Percentiles rank a stretch among this genome's conserved stretches.
Conservation (phyloP, 2,797 vertebrate genomes). For the Chiroxiphia lanceolata region DNA sequence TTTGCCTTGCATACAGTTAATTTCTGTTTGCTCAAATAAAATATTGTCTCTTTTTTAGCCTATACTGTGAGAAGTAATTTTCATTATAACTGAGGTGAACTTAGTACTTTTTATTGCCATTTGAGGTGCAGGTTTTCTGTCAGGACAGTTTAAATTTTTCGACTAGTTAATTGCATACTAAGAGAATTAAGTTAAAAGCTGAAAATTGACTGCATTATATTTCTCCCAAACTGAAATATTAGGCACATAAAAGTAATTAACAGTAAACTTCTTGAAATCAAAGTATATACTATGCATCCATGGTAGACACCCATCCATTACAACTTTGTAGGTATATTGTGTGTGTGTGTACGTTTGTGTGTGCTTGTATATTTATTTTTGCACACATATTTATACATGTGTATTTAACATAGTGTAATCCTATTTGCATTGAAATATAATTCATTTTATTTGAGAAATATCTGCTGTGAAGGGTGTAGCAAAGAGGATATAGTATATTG, state of each 20-base stretch:
- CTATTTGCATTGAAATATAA: background rate
- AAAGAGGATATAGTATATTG: background rate
- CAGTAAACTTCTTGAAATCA: background rate
- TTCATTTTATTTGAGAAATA: background rate
- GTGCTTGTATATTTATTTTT: background rate
- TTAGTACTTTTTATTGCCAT: background rate
- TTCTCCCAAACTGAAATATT: constrained; percentile 25
- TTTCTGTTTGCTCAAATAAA: background rate
- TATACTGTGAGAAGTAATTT: background rate
- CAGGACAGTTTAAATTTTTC: background rate
- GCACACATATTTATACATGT: background rate
- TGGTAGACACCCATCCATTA: background rate
- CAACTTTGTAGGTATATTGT: background rate
- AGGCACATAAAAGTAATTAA: constrained; percentile 9
- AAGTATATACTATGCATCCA: background rate
- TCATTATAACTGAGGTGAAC: background rate
- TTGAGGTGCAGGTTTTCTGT: background rate
- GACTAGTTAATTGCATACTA: background rate
- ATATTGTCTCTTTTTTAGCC: background rate
- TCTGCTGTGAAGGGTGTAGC: background rate
- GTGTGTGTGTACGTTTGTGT: background rate
- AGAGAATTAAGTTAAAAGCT: background rate
- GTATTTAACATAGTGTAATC: background rate
- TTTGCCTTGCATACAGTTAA: background rate
- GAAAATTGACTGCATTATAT: constrained; percentile 66